Evolutionary conservation across 2,797 vertebrate species (phyloP).

Genomic region (Sciaenops ocellatus): DNA sequence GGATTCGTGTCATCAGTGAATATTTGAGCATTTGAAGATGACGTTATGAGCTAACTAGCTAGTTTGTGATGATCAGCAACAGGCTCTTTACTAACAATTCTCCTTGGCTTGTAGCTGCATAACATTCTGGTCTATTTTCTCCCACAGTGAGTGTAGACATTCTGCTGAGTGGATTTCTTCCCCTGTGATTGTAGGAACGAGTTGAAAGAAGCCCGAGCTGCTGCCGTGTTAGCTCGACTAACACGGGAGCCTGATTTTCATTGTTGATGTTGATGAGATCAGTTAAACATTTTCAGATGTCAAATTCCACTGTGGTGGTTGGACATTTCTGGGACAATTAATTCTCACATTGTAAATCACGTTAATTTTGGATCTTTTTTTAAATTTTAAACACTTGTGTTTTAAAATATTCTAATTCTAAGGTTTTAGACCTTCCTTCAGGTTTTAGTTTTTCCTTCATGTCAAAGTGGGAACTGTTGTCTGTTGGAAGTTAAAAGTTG

Average conservation of each 20-base stretch:
- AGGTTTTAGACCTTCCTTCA: too few relatives aligned
- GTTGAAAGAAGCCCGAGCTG: not conserved
- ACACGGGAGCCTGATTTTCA: not conserved
- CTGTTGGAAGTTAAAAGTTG: not conserved
- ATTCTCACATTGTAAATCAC: not conserved
- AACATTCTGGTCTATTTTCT: not conserved
- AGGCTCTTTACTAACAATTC: not conserved
- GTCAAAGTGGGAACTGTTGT: not conserved
- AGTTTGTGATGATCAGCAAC: not conserved
- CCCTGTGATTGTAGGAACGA: not conserved
- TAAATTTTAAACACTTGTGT: not conserved
- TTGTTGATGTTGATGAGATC: not conserved
- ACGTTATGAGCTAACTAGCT: not conserved
- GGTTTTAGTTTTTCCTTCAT: not conserved
- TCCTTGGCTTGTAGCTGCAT: not conserved
- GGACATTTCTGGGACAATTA: not conserved
- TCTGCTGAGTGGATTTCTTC: slow-evolving; percentile 18
- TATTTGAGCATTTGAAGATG: not conserved
- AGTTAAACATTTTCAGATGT: slow-evolving; percentile 5
- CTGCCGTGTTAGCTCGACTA: not conserved
- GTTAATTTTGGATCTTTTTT: too few relatives aligned
- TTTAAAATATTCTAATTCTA: not conserved
- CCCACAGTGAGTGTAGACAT: slow-evolving; percentile 5
- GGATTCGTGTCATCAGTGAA: not conserved
- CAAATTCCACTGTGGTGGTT: not conserved